Percentiles rank a stretch among this genome's conserved stretches.
Evolutionary conservation across 2,797 vertebrate genomes (phyloP).

Genomic region (Chelon labrosus): DNA sequence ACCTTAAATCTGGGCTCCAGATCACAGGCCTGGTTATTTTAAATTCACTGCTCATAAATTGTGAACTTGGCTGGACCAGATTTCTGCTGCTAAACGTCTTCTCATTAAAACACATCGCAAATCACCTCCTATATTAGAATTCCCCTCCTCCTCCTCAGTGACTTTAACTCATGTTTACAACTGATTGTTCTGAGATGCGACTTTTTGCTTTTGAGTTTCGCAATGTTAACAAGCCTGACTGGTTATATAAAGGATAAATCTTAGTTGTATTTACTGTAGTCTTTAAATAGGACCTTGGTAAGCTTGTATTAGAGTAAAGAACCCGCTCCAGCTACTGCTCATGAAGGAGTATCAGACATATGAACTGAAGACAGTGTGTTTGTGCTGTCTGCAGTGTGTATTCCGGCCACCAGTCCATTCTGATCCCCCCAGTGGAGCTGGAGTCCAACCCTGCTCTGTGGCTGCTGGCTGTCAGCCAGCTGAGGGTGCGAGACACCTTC

Average conservation of each 20-base stretch:
- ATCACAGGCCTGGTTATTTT: constrained; percentile 27
- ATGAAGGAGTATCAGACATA: not conserved
- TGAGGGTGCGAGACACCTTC: constrained; percentile 98
- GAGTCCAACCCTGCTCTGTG: constrained; percentile 97
- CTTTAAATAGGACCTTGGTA: no score
- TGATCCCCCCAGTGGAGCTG: constrained; percentile 98
- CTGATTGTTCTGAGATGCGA: not conserved
- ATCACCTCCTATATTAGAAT: constrained; percentile 6
- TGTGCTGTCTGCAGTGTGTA: constrained; percentile 89
- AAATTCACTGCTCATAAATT: constrained; percentile 32
- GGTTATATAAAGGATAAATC: not conserved
- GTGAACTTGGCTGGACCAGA: constrained; percentile 3
- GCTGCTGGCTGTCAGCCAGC: constrained; percentile 98
- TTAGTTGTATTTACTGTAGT: not conserved
- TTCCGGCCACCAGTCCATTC: constrained; percentile 98
- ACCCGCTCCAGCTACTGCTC: no score
- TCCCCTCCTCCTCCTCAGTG: not conserved
- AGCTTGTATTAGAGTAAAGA: not conserved
- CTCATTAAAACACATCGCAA: constrained; percentile 15
- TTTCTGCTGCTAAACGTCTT: constrained; percentile 24
- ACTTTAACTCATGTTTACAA: constrained; percentile 15
- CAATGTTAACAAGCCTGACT: accelerated
- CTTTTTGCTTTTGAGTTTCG: not conserved
- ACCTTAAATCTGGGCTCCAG: not conserved
- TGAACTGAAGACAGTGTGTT: not conserved